phyloP scores from a whole-genome alignment of 2,888 invertebrate species.

The Drosophila mimetica region DNA sequence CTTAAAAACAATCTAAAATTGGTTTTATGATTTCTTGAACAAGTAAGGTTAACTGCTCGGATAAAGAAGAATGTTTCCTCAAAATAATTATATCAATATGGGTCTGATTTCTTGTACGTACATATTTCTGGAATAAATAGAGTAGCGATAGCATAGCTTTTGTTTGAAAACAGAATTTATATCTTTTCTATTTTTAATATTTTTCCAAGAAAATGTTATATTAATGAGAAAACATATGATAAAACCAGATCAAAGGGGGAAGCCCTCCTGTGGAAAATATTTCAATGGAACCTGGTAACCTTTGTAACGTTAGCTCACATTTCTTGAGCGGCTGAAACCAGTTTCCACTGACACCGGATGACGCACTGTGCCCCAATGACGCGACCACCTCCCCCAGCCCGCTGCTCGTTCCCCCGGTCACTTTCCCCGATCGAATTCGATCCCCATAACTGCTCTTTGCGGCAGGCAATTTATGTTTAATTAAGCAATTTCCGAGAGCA shows the following conservation, averaged over 20 bases:
- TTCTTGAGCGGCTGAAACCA: conserved; percentile 54
- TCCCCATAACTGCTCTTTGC: conserved; percentile 40
- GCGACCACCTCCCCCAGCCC: conserved; percentile 27
- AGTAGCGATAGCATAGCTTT: neutral
- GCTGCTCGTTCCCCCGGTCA: conserved; percentile 1
- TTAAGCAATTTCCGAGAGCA: conserved; percentile 59
- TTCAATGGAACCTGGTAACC: conserved; percentile 25
- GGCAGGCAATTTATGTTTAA: conserved; percentile 63
- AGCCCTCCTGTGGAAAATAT: conserved; percentile 4
- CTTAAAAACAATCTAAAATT: conserved; percentile 25
- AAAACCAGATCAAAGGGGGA: neutral
- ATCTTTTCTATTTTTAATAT: too few species aligned
- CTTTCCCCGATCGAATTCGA: conserved; percentile 27
- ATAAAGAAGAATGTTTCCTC: conserved; percentile 4
- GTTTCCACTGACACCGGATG: conserved; percentile 48
- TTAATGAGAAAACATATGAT: neutral
- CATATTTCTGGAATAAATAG: neutral
- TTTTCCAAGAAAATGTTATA: too few species aligned
- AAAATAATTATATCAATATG: conserved; percentile 6
- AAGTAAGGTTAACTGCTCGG: conserved; percentile 14
- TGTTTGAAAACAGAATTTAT: neutral
- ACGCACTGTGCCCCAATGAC: conserved; percentile 40
- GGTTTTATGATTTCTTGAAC: conserved; percentile 21
- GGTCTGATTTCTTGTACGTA: neutral
- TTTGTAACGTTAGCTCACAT: conserved; percentile 16